A percentile compares a stretch with the other conserved stretches of the same genome.
These are phyloP conservation scores for Salarias fasciatus DNA, from an alignment of 2,797 vertebrate species.

Conservation along the genomic window DNA sequence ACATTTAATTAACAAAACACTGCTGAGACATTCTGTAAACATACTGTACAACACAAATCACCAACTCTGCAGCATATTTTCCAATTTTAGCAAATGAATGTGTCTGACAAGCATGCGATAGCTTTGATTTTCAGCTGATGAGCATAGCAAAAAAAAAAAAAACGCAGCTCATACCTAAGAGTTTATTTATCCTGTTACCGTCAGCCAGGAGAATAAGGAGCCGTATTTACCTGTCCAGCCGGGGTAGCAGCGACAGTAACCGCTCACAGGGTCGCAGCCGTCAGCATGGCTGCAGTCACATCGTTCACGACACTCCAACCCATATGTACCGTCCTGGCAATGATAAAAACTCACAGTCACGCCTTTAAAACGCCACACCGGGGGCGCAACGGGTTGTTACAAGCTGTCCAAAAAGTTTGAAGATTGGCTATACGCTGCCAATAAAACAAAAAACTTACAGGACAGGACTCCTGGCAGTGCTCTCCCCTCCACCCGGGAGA, in stretches of 20 bases:
- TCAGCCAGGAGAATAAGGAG: neutral
- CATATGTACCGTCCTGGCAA: conserved; percentile 91
- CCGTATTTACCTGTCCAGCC: conserved; percentile 94
- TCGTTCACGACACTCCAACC: conserved; percentile 90
- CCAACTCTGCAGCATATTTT: conserved; percentile 16
- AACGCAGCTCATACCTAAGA: conserved; percentile 3
- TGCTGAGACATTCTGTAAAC: conserved; percentile 57
- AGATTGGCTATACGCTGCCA: neutral
- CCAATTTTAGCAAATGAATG: conserved; percentile 18
- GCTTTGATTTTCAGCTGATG: conserved; percentile 17
- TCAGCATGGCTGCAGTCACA: conserved; percentile 96
- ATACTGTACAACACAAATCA: conserved; percentile 46
- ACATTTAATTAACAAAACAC: conserved; percentile 64
- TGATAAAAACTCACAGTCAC: conserved; percentile 1
- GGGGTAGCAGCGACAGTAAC: conserved; percentile 93
- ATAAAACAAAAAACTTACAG: conserved; percentile 82
- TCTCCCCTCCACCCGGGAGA: conserved; percentile 93
- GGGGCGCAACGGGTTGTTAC: neutral
- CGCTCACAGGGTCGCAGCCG: conserved; percentile 91
- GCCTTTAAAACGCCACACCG: conserved; percentile 1
- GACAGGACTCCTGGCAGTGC: conserved; percentile 89
- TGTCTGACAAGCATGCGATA: conserved; percentile 7
- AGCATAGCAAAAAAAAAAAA: conserved; percentile 10
- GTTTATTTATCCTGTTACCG: neutral
- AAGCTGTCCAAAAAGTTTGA: neutral